Percentiles rank a stretch among this genome's conserved stretches.
Conservation (phyloP, 2,113 vertebrate species). For the Puma concolor region DNA sequence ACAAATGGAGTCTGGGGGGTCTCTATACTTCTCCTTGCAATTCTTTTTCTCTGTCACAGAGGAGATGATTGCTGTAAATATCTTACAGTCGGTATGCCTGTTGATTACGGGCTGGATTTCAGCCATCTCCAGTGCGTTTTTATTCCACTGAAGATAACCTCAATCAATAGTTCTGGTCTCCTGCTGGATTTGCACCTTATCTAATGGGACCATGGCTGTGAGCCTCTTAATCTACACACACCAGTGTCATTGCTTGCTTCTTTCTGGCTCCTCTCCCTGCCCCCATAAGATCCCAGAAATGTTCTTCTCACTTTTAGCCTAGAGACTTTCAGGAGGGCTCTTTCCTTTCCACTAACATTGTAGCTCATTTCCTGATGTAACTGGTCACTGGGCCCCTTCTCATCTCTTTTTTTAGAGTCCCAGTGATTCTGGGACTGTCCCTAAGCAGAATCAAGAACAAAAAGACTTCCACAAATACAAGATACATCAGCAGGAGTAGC, state of each 20-base stretch:
- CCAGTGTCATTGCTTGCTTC: neutral
- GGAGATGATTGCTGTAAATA: neutral
- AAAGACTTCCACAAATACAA: neutral
- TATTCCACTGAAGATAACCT: neutral
- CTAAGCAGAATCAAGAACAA: neutral
- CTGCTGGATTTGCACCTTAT: neutral
- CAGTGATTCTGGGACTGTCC: neutral
- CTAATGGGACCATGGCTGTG: neutral
- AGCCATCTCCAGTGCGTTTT: neutral
- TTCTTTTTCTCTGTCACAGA: neutral
- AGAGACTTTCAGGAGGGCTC: neutral
- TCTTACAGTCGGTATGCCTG: neutral
- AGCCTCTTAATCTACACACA: neutral
- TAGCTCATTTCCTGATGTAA: neutral
- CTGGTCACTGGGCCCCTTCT: neutral
- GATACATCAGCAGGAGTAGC: neutral
- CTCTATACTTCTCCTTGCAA: neutral
- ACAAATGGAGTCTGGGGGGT: neutral
- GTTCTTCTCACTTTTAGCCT: neutral
- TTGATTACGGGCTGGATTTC: neutral
- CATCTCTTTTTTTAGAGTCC: neutral
- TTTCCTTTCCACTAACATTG: neutral
- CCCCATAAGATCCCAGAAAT: neutral
- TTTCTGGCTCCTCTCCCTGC: neutral
- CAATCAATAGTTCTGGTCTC: neutral